phyloP scores from a whole-genome alignment of 2,888 invertebrate species.

The Allacma fusca region DNA sequence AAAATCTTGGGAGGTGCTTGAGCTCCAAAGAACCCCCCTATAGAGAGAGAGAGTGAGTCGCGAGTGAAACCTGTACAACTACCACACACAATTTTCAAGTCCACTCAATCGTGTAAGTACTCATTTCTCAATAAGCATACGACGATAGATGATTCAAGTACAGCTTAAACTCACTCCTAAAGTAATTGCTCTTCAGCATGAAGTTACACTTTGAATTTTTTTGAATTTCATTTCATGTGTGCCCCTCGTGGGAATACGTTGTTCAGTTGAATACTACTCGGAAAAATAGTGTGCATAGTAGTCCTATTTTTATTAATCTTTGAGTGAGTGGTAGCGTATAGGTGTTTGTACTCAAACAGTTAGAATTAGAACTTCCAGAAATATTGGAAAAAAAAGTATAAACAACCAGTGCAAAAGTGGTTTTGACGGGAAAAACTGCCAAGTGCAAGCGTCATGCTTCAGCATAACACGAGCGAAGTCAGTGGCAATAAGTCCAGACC shows the following conservation, averaged over 20 bases:
- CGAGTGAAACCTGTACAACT: conserved; percentile 7
- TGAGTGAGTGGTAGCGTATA: too few relatives aligned
- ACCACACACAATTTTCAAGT: conserved; percentile 11
- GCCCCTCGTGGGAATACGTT: too few relatives aligned
- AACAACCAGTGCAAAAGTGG: conserved; percentile 6
- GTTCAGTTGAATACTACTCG: too few relatives aligned
- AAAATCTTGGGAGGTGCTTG: too few relatives aligned
- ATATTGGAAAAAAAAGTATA: not conserved
- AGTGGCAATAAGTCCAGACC: conserved; percentile 2
- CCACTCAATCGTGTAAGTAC: conserved; percentile 1
- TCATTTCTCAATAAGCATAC: conserved; percentile 6
- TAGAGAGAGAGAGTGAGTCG: not conserved
- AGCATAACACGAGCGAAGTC: not conserved
- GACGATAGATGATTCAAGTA: conserved; percentile 12
- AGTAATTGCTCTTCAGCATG: not conserved
- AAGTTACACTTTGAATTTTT: too few relatives aligned
- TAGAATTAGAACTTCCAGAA: not conserved
- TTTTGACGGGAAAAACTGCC: not conserved
- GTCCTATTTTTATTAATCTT: too few relatives aligned
- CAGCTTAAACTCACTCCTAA: not conserved
- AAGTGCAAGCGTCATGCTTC: not conserved
- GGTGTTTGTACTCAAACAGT: too few relatives aligned
- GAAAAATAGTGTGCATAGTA: too few relatives aligned
- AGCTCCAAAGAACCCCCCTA: not conserved
- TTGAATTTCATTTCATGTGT: not conserved